These are phyloP conservation scores for Epinotia ramella DNA, from an alignment of 2,888 invertebrate genomes.

Conservation along the genomic window DNA sequence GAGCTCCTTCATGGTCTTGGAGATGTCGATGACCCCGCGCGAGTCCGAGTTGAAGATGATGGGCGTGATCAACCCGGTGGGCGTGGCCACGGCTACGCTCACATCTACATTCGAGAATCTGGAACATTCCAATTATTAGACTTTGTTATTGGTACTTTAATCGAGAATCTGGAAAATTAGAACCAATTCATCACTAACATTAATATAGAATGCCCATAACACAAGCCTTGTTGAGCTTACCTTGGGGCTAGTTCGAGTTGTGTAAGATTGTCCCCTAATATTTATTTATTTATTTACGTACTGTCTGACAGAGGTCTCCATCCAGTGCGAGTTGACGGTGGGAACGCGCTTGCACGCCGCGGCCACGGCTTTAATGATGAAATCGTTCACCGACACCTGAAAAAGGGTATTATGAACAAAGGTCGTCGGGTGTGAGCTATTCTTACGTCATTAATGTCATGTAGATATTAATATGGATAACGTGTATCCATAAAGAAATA, in stretches of 20 bases:
- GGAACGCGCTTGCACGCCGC: slow-evolving; percentile 95
- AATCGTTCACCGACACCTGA: slow-evolving; percentile 96
- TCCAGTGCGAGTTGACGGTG: slow-evolving; percentile 97
- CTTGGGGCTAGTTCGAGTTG: too few relatives aligned
- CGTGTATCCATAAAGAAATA: too few relatives aligned
- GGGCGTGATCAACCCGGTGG: slow-evolving; percentile 97
- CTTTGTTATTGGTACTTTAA: too few relatives aligned
- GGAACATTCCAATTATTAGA: slow-evolving; percentile 20
- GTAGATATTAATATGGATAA: too few relatives aligned
- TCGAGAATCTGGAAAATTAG: too few relatives aligned
- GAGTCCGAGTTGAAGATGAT: slow-evolving; percentile 96
- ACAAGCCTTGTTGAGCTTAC: too few relatives aligned
- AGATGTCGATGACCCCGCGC: slow-evolving; percentile 95
- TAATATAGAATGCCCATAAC: too few relatives aligned
- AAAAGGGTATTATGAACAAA: neutral
- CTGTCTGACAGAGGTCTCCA: slow-evolving; percentile 96
- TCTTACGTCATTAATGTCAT: too few relatives aligned
- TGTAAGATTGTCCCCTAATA: too few relatives aligned
- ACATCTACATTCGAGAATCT: slow-evolving; percentile 97
- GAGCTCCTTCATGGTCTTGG: slow-evolving; percentile 90
- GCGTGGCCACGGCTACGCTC: slow-evolving; percentile 98
- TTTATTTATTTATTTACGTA: slow-evolving; percentile 75
- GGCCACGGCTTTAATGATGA: slow-evolving; percentile 97
- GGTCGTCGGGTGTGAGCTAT: too few relatives aligned
- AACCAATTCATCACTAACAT: too few relatives aligned